These are phyloP conservation scores for Neoscelio sp. DNA, from an alignment of 2,888 invertebrate species.

Conservation along the genomic window DNA sequence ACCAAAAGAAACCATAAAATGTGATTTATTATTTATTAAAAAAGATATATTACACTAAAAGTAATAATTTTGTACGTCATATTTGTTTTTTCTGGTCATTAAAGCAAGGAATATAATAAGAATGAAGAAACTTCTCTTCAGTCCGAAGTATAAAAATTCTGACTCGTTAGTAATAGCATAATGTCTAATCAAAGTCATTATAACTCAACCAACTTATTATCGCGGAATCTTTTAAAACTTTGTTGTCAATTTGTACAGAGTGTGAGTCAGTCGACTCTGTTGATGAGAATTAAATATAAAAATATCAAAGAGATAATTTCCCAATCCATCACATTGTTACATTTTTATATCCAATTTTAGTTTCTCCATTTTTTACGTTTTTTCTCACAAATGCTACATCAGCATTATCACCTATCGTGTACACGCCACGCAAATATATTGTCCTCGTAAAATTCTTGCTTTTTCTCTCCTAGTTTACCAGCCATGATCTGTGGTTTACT, in stretches of 20 bases:
- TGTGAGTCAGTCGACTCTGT: not conserved
- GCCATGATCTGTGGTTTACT: constrained; percentile 17
- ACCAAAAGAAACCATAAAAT: too few species aligned
- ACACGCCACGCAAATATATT: constrained; percentile 18
- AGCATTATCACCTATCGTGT: constrained; percentile 27
- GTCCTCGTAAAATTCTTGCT: constrained; percentile 17
- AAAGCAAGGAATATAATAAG: not conserved
- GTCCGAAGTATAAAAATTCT: constrained; percentile 22
- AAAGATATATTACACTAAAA: too few species aligned
- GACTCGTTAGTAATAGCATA: constrained; percentile 25
- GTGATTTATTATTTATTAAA: too few species aligned
- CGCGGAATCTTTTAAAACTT: constrained; percentile 39
- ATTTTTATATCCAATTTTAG: constrained; percentile 5
- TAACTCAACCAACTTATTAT: constrained; percentile 50
- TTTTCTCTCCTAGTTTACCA: constrained; percentile 24
- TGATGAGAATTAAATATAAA: not conserved
- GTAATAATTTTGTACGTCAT: too few species aligned
- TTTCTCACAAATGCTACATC: constrained; percentile 11
- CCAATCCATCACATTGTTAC: not conserved
- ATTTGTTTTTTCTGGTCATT: not conserved
- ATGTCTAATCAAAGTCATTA: constrained; percentile 66
- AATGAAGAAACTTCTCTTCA: constrained; percentile 13
- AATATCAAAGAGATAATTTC: constrained; percentile 17
- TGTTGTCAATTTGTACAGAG: constrained; percentile 19
- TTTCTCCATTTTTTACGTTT: constrained; percentile 1